Conservation (phyloP, 1,140 invertebrate species). For the Brachionus sp. region DNA sequence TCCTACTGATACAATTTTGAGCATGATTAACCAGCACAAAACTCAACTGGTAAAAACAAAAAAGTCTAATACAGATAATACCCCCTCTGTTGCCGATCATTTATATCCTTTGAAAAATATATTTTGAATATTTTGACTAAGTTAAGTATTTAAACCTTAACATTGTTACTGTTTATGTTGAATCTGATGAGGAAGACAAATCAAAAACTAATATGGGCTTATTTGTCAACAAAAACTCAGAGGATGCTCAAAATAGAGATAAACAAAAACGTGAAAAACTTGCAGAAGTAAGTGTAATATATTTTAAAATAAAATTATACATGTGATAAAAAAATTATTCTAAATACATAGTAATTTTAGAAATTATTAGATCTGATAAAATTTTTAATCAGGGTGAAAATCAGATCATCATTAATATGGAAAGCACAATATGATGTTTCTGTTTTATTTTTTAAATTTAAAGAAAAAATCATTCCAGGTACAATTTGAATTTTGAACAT, state of each 20-base stretch:
- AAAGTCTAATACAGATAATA: not conserved
- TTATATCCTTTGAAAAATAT: conserved; percentile 29
- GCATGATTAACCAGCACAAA: conserved; percentile 20
- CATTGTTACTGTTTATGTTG: conserved; percentile 7
- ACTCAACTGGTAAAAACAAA: conserved; percentile 5
- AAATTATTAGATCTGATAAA: too few species aligned
- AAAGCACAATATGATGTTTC: too few species aligned
- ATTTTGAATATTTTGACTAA: not conserved
- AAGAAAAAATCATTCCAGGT: too few species aligned
- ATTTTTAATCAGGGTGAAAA: too few species aligned
- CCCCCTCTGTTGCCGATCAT: not conserved
- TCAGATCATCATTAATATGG: too few species aligned
- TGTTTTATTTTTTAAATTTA: too few species aligned
- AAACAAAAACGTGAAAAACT: conserved; percentile 18
- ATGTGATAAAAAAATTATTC: too few species aligned
- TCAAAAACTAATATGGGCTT: not conserved
- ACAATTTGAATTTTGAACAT: too few species aligned
- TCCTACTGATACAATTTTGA: conserved; percentile 21
- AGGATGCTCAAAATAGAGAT: not conserved
- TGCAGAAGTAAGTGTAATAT: not conserved
- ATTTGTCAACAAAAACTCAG: conserved; percentile 11
- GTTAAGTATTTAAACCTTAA: not conserved
- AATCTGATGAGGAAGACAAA: conserved; percentile 26
- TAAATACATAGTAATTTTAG: too few species aligned
- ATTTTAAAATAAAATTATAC: too few species aligned